Evolutionary conservation across 2,113 vertebrate genomes (phyloP).

Genomic region (Gavia stellata): DNA sequence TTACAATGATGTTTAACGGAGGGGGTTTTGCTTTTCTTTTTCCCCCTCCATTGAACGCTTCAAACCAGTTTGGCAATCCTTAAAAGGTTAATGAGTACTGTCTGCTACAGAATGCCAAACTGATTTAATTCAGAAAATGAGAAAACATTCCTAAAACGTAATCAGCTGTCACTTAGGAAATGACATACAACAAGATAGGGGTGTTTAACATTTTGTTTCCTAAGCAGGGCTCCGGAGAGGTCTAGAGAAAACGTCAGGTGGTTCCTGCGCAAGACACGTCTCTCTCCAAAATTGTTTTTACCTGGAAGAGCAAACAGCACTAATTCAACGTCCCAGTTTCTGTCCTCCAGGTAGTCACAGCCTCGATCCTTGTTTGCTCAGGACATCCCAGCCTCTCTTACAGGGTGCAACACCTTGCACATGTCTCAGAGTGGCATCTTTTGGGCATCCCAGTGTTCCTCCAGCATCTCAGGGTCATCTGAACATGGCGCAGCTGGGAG

Average conservation of each 20-base stretch:
- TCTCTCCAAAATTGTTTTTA: background rate
- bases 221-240: background rate
- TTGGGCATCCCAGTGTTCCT: background rate
- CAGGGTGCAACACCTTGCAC: background rate
- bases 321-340: background rate
- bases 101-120: slow-evolving; percentile 35
- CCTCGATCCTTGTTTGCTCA: background rate
- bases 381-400: background rate
- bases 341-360: background rate
- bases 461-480: background rate
- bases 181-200: background rate
- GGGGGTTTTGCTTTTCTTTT: background rate
- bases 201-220: slow-evolving; percentile 21
- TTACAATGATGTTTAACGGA: background rate
- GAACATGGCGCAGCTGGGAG: background rate
- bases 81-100: slow-evolving; percentile 57
- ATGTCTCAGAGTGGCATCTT: background rate
- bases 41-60: background rate
- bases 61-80: slow-evolving; percentile 6
- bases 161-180: slow-evolving; percentile 47
- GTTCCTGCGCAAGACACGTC: fast-evolving
- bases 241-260: background rate
- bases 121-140: slow-evolving; percentile 50
- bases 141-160: slow-evolving; percentile 41
- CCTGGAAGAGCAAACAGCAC: background rate